Conservation (phyloP, 2,888 invertebrate species). For the Leptinotarsa haldemani region DNA sequence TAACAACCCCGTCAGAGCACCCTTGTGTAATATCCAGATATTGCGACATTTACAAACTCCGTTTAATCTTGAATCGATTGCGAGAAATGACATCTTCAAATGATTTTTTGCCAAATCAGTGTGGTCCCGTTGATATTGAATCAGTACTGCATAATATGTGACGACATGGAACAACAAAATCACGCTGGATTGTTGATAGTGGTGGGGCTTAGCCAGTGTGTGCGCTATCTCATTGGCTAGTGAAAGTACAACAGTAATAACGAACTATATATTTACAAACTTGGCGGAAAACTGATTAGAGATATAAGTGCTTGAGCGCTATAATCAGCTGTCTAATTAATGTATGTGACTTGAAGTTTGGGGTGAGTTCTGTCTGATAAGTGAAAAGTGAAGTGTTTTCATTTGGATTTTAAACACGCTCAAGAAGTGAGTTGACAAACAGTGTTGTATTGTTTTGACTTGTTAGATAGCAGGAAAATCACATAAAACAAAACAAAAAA, state of each 20-base stretch:
- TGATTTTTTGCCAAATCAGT: too few relatives aligned
- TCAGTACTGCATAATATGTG: neutral
- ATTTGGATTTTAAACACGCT: conserved; percentile 4
- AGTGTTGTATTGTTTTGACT: neutral
- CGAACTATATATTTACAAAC: conserved; percentile 46
- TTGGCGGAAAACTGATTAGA: conserved; percentile 40
- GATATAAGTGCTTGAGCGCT: conserved; percentile 22
- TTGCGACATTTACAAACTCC: too few relatives aligned
- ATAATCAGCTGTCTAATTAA: neutral
- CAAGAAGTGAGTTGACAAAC: conserved; percentile 15
- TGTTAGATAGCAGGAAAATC: neutral
- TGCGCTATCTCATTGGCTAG: conserved; percentile 44
- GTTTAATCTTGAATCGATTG: too few relatives aligned
- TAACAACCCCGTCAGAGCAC: too few relatives aligned
- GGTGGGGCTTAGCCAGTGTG: conserved; percentile 29
- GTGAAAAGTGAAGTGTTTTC: conserved; percentile 19
- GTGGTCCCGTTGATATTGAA: too few relatives aligned
- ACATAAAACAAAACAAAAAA: neutral
- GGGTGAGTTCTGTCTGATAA: neutral
- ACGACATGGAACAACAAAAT: conserved; percentile 18
- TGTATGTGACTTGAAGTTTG: conserved; percentile 2
- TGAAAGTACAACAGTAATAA: conserved; percentile 45
- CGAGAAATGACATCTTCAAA: too few relatives aligned
- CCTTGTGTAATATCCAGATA: too few relatives aligned
- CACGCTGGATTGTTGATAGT: conserved; percentile 33